Evolutionary conservation across 2,113 vertebrate species (phyloP).

Genomic region (Eulemur rufifrons): DNA sequence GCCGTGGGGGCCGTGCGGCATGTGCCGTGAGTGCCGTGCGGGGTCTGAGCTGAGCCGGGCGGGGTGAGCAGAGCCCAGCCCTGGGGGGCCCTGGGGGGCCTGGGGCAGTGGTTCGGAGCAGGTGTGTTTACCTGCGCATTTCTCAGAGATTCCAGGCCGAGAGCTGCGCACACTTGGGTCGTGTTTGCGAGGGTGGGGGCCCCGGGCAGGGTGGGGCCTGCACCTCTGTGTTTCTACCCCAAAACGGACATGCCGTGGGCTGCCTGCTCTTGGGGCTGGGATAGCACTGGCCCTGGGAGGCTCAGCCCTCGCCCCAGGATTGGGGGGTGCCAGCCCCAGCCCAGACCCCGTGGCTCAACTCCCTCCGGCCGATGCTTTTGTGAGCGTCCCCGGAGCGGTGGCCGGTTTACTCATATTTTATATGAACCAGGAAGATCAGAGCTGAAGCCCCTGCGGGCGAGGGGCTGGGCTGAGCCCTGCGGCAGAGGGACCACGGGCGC

Average conservation of each 20-base stretch:
- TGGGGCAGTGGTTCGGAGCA: background rate
- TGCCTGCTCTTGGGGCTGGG: background rate
- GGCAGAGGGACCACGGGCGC: accelerated
- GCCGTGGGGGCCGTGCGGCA: too few species aligned
- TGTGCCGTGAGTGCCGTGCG: background rate
- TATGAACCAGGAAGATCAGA: background rate
- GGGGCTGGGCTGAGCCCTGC: accelerated
- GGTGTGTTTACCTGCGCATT: background rate
- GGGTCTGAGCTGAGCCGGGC: background rate
- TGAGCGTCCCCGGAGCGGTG: background rate
- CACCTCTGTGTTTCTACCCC: background rate
- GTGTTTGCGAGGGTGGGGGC: constrained; percentile 17
- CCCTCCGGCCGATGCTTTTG: background rate
- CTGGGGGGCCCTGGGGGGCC: background rate
- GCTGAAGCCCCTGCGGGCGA: accelerated
- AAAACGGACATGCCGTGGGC: background rate
- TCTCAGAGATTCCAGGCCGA: background rate
- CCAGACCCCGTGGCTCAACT: too few species aligned
- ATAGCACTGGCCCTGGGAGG: background rate
- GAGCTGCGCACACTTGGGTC: background rate
- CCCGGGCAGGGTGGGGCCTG: background rate
- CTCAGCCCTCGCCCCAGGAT: accelerated
- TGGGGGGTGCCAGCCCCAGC: background rate
- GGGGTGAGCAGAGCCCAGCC: background rate
- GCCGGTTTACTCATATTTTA: background rate